Percentiles rank a stretch among this genome's conserved stretches.
Conservation (phyloP, 2,113 vertebrate genomes). For the Hirundichthys speculiger region DNA sequence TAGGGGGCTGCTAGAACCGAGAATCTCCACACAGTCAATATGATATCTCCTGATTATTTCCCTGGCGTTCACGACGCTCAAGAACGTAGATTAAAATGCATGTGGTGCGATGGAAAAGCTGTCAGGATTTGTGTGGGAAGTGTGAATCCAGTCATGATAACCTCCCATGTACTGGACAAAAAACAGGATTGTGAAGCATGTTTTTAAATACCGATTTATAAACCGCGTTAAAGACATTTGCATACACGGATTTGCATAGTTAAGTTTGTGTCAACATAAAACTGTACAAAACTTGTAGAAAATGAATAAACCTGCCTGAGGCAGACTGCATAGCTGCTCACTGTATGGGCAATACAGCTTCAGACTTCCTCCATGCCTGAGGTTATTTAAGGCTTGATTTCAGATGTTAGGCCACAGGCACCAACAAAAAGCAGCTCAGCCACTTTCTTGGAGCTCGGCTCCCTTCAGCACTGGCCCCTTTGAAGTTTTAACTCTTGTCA, state of each 20-base stretch:
- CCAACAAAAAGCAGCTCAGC: conserved; percentile 63
- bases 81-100: conserved; percentile 8
- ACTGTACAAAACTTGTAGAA: conserved; percentile 46
- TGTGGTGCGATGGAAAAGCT: conserved; percentile 26
- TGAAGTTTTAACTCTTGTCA: conserved; percentile 63
- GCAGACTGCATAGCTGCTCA: conserved; percentile 24
- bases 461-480: conserved; percentile 43
- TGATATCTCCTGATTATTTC: not conserved
- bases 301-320: too few relatives aligned
- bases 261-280: conserved; percentile 20
- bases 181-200: not conserved
- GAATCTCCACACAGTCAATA: not conserved
- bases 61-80: too few relatives aligned
- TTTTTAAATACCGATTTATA: not conserved
- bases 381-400: conserved; percentile 57
- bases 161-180: too few relatives aligned
- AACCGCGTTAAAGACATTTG: not conserved
- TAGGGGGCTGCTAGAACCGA: conserved; percentile 14
- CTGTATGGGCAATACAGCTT: conserved; percentile 24
- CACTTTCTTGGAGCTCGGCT: conserved; percentile 61
- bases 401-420: conserved; percentile 62
- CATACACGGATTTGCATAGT: conserved; percentile 8
- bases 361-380: conserved; percentile 42
- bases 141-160: conserved; percentile 25
- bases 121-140: conserved; percentile 22